A percentile compares a stretch with the other conserved stretches of the same genome.
These are phyloP conservation scores for Drosophila lacicola DNA, from an alignment of 2,888 invertebrate genomes.

Conservation along the genomic window DNA sequence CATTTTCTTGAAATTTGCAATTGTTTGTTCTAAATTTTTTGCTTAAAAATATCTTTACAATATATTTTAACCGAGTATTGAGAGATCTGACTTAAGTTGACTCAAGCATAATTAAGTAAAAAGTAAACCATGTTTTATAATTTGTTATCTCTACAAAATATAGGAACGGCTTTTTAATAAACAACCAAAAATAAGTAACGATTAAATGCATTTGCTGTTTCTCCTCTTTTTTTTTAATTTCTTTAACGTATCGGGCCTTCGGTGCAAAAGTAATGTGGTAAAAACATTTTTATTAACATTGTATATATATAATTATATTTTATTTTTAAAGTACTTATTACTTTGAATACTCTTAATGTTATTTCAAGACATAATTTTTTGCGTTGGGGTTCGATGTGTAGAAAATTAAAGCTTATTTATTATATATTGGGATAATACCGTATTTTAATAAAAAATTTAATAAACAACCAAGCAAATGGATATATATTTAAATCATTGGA, in stretches of 20 bases:
- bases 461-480: background rate
- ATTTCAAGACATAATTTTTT: background rate
- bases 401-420: constrained; percentile 1
- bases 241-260: constrained; percentile 4
- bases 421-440: constrained; percentile 16
- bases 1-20: constrained; percentile 16
- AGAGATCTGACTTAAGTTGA: constrained; percentile 63
- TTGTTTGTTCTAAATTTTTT: constrained; percentile 19
- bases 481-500: too few species aligned
- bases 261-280: background rate
- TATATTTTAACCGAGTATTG: constrained; percentile 42
- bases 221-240: constrained; percentile 1
- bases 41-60: constrained; percentile 24
- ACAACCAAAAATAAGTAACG: constrained; percentile 69
- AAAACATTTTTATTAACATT: too few species aligned
- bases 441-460: constrained; percentile 12
- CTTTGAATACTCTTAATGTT: background rate
- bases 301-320: background rate
- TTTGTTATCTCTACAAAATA: constrained; percentile 65
- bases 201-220: constrained; percentile 17
- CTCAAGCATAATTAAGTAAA: constrained; percentile 65
- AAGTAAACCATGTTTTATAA: constrained; percentile 66
- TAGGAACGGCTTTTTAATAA: constrained; percentile 73
- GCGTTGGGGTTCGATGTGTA: constrained; percentile 10
- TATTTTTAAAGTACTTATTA: background rate